These are phyloP conservation scores for Pocillopora meandrina DNA, from an alignment of 92 coral and sea anemone genomes.

Conservation along the genomic window DNA sequence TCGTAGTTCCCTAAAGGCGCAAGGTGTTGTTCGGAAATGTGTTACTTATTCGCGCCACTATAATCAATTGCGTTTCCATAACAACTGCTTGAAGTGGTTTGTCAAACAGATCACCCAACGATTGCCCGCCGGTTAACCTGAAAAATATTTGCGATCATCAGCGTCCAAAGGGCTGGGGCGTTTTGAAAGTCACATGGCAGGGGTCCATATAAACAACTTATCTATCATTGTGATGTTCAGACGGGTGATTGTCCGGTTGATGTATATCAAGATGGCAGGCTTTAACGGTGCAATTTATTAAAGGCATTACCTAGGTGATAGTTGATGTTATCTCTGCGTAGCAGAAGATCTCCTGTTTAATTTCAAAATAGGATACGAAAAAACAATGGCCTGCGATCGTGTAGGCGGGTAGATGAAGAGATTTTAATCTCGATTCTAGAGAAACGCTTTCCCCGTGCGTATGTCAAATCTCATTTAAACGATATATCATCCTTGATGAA, in stretches of 20 bases:
- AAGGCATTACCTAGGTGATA: background rate
- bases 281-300: background rate
- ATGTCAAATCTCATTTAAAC: too few species aligned
- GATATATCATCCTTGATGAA: too few species aligned
- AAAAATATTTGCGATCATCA: background rate
- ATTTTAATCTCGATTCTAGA: constrained; percentile 12
- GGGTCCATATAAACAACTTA: background rate
- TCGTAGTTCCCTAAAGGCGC: background rate
- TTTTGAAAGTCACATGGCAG: background rate
- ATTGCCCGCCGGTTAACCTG: background rate
- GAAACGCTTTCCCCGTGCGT: background rate
- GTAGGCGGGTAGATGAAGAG: background rate
- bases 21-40: constrained; percentile 3
- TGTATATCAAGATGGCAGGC: background rate
- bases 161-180: background rate
- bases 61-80: constrained; percentile 12
- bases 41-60: background rate
- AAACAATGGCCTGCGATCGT: background rate
- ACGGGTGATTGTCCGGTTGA: constrained; percentile 1
- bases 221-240: background rate
- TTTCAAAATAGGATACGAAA: constrained; percentile 3
- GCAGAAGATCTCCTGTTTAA: background rate
- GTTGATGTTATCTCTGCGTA: background rate
- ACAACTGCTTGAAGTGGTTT: constrained; percentile 2
- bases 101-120: background rate